Conservation (phyloP, 1,140 invertebrate species). For the Chironomus tepperi region DNA sequence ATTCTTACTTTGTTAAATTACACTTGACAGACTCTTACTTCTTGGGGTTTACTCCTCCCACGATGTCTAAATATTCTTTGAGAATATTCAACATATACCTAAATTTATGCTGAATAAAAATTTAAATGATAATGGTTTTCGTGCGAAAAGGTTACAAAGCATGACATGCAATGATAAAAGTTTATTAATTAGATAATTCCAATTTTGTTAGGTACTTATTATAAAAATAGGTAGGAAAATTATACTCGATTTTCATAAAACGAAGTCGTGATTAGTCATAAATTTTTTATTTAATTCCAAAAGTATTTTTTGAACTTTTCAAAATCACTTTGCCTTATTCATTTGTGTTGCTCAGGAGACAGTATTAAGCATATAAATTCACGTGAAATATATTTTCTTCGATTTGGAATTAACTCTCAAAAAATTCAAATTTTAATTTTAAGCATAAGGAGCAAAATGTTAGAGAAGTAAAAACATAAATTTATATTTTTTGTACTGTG, state of each 20-base stretch:
- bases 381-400: no score
- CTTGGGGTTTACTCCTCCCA: neutral
- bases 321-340: neutral
- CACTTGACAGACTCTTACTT: neutral
- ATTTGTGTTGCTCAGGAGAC: neutral
- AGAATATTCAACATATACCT: no score
- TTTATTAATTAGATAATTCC: neutral
- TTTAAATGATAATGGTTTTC: neutral
- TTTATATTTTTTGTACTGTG: constrained; percentile 5
- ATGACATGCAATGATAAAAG: constrained; percentile 2
- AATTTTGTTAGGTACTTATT: neutral
- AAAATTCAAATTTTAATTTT: no score
- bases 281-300: neutral
- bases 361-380: no score
- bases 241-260: neutral
- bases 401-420: no score
- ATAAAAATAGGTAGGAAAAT: neutral
- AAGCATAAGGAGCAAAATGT: no score
- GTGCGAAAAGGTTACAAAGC: neutral
- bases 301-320: neutral
- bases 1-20: neutral
- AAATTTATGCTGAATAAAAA: no score
- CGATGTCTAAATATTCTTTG: no score
- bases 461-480: neutral
- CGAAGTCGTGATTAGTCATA: neutral